Base-by-base conservation (phyloP, 1,140 invertebrate genomes). In the Chironomus striatipennis region DNA sequence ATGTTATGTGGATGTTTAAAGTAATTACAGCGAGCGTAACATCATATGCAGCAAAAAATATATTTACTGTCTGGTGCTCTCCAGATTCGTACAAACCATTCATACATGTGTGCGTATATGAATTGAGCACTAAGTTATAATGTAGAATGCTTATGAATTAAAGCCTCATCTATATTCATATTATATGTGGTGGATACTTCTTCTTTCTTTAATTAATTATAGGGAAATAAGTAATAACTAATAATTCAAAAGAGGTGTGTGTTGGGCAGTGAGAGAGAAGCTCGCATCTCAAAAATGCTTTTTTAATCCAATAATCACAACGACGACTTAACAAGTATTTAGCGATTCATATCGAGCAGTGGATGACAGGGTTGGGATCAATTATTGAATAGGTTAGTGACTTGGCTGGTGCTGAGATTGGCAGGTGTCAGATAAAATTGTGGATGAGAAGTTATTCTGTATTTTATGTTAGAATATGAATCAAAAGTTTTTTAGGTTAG, bases 1-100 rank as follows among this genome's bases (percentile, higher is more conserved):
- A 57, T 57, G 47, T 57, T 57, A 57, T 57, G 47, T 57, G 47
- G 12, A 57, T 57, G 47, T 57, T 57, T n/a, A 57, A 57, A 57
- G 47, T n/a, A 57, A 57, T 57, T 57, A 57, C 47, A n/a, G 47
- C 47, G n/a, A n/a, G 24, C 24, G 24, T n/a, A 57, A 57, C 47
- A 57, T 57, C 12, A 57, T 57, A 57, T 57, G 47, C 47, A 57
- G n/a, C 47, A 57, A 57, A 57, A 57, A 57, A 57, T 12, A 34
- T 34, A 34, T 34, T n/a, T 12, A 57, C 47, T 57, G 47, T 57
- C 47, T 57, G 47, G 12, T n/a, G 12, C 47, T 57, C 43, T 15
- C 15, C 47, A 12, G 12, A 5, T 57, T n/a, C 12, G 47, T n/a
- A n/a, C 47, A n/a, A n/a, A 57, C 9, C n/a, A n/a, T 57, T 57